These are phyloP conservation scores for Dendroctonus ponderosae DNA, from an alignment of 1,140 invertebrate genomes.

Conservation along the genomic window DNA sequence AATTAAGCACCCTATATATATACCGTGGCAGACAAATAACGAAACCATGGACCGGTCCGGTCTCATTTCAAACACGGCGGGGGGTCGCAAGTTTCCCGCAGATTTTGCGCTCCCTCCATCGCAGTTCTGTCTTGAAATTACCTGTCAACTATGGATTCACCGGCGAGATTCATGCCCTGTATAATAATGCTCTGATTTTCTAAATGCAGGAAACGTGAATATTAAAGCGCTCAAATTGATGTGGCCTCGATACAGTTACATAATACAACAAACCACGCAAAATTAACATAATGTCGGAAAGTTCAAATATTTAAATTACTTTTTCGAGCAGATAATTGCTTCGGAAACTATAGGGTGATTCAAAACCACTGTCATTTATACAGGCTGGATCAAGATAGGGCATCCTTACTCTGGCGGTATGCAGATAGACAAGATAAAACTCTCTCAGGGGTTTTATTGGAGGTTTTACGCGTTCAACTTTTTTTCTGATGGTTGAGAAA, in stretches of 20 bases:
- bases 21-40: conserved; percentile 28
- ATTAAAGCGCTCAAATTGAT: neutral
- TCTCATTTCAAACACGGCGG: conserved; percentile 30
- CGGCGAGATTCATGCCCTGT: conserved; percentile 12
- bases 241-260: neutral
- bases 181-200: conserved; percentile 6
- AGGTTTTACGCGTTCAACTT: too few relatives aligned
- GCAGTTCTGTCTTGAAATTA: conserved; percentile 28
- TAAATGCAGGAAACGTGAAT: too few relatives aligned
- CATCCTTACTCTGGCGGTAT: too few relatives aligned
- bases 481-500: too few relatives aligned
- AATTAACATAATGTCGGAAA: neutral
- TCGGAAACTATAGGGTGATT: too few relatives aligned
- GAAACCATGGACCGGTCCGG: conserved; percentile 23
- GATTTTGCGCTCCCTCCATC: conserved; percentile 26
- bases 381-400: too few relatives aligned
- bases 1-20: conserved; percentile 29
- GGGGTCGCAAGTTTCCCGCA: conserved; percentile 22
- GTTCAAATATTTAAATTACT: neutral
- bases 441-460: too few relatives aligned
- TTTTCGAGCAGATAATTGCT: neutral
- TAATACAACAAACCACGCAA: neutral
- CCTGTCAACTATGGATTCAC: conserved; percentile 29
- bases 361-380: too few relatives aligned
- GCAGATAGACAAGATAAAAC: too few relatives aligned